Evolutionary conservation across 2,113 vertebrate species (phyloP).

Genomic region (Willisornis vidua): DNA sequence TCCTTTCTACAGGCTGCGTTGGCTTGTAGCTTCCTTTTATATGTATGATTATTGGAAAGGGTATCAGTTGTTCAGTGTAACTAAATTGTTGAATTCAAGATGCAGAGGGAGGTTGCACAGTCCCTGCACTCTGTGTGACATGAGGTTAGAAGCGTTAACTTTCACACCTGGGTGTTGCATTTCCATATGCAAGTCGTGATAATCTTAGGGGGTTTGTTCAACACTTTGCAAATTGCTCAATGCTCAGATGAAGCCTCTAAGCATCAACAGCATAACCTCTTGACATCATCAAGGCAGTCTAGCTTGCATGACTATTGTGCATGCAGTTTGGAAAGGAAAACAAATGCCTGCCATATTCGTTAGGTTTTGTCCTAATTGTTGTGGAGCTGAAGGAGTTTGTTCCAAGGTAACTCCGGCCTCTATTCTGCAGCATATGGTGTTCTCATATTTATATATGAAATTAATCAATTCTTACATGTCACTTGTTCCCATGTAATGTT

Average conservation of each 20-base stretch:
- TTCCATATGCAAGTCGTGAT: slow-evolving; percentile 10
- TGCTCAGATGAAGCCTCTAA: neutral
- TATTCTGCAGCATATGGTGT: neutral
- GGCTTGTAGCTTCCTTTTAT: neutral
- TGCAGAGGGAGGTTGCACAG: neutral
- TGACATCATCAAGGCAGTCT: neutral
- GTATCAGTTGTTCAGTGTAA: neutral
- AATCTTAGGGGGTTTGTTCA: slow-evolving; percentile 21
- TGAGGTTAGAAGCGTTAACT: neutral
- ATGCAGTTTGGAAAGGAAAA: neutral
- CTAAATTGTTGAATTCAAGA: neutral
- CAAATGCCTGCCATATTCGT: neutral
- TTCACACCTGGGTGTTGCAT: slow-evolving; percentile 25
- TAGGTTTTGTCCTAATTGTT: neutral
- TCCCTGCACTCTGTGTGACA: neutral
- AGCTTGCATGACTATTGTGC: neutral
- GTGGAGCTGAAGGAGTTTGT: neutral
- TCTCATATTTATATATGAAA: slow-evolving; percentile 10
- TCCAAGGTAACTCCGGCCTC: neutral
- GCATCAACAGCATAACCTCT: neutral
- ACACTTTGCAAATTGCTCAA: neutral
- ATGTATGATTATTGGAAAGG: neutral
- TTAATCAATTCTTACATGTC: neutral
- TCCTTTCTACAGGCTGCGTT: neutral
- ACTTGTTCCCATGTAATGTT: neutral